A percentile compares a stretch with the other conserved stretches of the same genome.
Conservation (phyloP, 2,797 vertebrate genomes). For the Falco biarmicus region DNA sequence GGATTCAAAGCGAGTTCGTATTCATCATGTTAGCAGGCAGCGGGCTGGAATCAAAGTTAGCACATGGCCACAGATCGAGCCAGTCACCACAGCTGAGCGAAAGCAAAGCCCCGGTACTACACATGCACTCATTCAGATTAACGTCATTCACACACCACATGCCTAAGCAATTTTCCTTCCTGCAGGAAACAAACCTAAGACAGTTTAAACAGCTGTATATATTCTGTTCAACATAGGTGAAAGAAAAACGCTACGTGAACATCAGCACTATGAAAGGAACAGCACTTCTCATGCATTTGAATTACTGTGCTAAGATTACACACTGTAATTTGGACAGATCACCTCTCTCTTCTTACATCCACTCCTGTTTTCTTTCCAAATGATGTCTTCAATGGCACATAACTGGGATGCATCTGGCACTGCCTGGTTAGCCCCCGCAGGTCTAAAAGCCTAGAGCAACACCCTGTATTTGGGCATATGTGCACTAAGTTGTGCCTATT, state of each 20-base stretch:
- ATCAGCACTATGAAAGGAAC: not conserved
- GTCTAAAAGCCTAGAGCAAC: not conserved
- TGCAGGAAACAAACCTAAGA: not conserved
- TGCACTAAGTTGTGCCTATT: not conserved
- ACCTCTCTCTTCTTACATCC: not conserved
- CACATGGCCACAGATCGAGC: not conserved
- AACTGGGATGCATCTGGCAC: not conserved
- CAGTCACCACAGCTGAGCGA: not conserved
- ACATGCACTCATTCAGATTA: not conserved
- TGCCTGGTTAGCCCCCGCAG: not conserved
- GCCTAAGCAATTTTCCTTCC: not conserved
- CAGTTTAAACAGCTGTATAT: not conserved
- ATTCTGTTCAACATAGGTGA: not conserved
- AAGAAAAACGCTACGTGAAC: not conserved
- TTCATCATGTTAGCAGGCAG: accelerated
- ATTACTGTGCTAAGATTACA: not conserved
- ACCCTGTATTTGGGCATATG: not conserved
- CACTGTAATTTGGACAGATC: not conserved
- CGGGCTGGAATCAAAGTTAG: not conserved
- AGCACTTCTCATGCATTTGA: not conserved
- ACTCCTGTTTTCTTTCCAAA: not conserved
- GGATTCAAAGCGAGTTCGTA: not conserved
- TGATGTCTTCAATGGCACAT: not conserved
- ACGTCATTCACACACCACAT: not conserved
- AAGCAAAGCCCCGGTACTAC: not conserved